Percentiles rank a stretch among this genome's conserved stretches.
These are phyloP conservation scores for Brienomyrus longianalis DNA, from an alignment of 2,113 vertebrate species.

Conservation along the genomic window DNA sequence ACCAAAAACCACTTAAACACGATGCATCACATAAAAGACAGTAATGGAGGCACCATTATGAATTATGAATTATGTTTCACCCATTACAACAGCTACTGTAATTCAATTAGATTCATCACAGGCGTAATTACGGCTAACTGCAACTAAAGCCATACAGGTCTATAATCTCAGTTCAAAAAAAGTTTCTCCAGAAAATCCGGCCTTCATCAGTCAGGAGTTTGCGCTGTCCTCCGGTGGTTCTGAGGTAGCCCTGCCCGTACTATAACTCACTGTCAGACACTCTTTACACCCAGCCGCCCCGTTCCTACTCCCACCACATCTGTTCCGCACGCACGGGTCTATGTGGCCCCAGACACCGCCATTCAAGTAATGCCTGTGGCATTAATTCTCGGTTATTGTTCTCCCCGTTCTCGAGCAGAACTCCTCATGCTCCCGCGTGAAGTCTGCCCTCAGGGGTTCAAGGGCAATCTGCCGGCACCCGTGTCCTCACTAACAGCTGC, in stretches of 20 bases:
- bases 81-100: conserved; percentile 11
- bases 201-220: background rate
- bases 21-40: background rate
- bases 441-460: background rate
- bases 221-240: background rate
- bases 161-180: background rate
- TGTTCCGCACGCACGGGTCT: background rate
- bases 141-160: background rate
- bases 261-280: background rate
- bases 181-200: background rate
- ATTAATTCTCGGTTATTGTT: background rate
- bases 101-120: background rate
- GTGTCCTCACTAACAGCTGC: background rate
- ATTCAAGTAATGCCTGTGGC: background rate
- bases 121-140: background rate
- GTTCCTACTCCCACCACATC: background rate
- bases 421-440: background rate
- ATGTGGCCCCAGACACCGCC: background rate
- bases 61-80: conserved; percentile 43
- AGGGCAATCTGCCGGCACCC: background rate
- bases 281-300: background rate
- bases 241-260: background rate
- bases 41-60: too few species aligned
- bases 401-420: background rate
- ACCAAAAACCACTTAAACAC: background rate